Percentiles rank a stretch among this genome's conserved stretches.
These are phyloP conservation scores for Zaprionus capensis DNA, from an alignment of 1,140 invertebrate genomes.

Conservation along the genomic window DNA sequence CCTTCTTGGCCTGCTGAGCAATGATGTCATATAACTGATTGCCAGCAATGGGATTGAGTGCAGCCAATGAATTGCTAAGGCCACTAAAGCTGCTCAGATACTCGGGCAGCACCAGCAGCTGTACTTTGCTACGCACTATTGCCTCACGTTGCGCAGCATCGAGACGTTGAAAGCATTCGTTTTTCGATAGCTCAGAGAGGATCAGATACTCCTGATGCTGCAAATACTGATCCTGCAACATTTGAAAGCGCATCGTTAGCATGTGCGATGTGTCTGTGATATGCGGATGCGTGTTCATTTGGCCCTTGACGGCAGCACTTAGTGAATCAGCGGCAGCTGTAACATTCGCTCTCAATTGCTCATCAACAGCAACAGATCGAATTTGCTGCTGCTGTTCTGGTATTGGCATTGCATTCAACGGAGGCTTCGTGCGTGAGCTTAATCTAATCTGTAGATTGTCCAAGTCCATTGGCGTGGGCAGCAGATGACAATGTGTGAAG, in stretches of 20 bases:
- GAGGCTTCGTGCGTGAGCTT: constrained; percentile 73
- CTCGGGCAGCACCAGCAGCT: constrained; percentile 85
- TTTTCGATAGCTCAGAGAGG: constrained; percentile 87
- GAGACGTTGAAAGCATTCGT: constrained; percentile 87
- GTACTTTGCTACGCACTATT: constrained; percentile 85
- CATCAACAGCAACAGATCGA: constrained; percentile 14
- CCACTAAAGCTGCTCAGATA: constrained; percentile 79
- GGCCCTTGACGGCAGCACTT: constrained; percentile 62
- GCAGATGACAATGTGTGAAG: constrained; percentile 86
- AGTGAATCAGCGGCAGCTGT: constrained; percentile 70
- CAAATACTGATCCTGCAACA: constrained; percentile 85
- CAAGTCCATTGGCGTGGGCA: constrained; percentile 60
- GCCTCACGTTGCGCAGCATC: constrained; percentile 87
- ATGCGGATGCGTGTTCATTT: constrained; percentile 38
- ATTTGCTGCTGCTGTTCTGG: constrained; percentile 49
- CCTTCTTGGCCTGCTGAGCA: constrained; percentile 64
- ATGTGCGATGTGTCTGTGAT: constrained; percentile 73
- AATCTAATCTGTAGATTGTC: constrained; percentile 80
- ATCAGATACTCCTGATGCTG: constrained; percentile 85
- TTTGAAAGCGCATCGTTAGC: constrained; percentile 85
- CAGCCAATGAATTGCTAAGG: constrained; percentile 61
- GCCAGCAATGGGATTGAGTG: constrained; percentile 63
- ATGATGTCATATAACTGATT: constrained; percentile 70
- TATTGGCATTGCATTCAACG: constrained; percentile 40
- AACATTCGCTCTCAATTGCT: constrained; percentile 70